Conservation (phyloP, 92 coral and sea anemone genomes). For the Epizoanthus illoricatus region DNA sequence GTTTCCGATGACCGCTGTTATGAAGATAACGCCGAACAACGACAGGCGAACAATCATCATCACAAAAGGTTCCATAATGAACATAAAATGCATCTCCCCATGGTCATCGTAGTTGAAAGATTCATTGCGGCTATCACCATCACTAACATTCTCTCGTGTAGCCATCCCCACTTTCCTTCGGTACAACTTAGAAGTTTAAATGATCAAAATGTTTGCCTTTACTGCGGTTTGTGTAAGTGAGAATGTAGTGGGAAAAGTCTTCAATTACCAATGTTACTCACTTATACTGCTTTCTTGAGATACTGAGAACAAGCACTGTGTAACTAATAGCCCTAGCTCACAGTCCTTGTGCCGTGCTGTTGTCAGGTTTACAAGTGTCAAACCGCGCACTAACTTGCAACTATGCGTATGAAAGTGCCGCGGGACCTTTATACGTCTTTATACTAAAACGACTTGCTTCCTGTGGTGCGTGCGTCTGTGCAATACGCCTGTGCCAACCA, state of each 20-base stretch:
- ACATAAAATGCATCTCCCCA: neutral
- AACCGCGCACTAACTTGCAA: neutral
- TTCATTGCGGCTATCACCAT: neutral
- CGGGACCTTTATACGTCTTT: neutral
- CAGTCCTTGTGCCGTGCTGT: neutral
- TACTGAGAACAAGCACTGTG: neutral
- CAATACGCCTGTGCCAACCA: neutral
- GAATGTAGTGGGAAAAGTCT: neutral
- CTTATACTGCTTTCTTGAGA: neutral
- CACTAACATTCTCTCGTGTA: neutral
- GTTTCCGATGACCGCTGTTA: conserved; percentile 62
- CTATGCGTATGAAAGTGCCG: neutral
- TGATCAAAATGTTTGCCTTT: neutral
- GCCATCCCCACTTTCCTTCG: conserved; percentile 19
- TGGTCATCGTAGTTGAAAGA: neutral
- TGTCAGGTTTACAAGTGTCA: neutral
- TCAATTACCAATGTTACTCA: neutral
- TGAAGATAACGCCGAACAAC: conserved; percentile 54
- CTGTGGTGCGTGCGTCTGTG: neutral
- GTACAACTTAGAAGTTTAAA: neutral
- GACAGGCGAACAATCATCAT: conserved; percentile 51
- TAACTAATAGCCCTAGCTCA: neutral
- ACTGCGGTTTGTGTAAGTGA: neutral
- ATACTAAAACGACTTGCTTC: neutral
- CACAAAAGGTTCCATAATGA: conserved; percentile 49